Conservation (phyloP, 2,113 vertebrate species). For the Hiodon alosoides region DNA sequence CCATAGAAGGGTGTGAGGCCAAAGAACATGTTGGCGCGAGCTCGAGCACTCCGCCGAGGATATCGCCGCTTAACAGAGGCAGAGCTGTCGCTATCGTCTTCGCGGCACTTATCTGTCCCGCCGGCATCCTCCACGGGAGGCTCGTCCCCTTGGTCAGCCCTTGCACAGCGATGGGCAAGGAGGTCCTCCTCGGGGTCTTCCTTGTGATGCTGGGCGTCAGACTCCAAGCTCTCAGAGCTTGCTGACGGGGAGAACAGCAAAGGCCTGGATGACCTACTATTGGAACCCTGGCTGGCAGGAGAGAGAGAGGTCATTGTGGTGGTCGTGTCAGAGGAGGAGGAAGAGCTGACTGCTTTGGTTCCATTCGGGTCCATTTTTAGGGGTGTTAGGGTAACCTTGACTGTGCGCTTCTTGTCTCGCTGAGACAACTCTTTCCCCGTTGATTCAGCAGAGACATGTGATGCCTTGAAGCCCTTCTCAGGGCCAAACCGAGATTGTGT, state of each 20-base stretch:
- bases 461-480: slow-evolving; percentile 45
- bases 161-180: slow-evolving; percentile 29
- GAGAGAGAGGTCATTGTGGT: slow-evolving; percentile 48
- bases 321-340: slow-evolving; percentile 39
- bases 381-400: slow-evolving; percentile 68
- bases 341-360: slow-evolving; percentile 46
- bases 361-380: slow-evolving; percentile 76
- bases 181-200: slow-evolving; percentile 13
- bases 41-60: slow-evolving; percentile 88
- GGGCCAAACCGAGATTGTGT: slow-evolving; percentile 49
- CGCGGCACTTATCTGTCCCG: slow-evolving; percentile 75
- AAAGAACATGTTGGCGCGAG: slow-evolving; percentile 95
- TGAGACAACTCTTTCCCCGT: slow-evolving; percentile 60
- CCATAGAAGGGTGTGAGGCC: slow-evolving; percentile 94
- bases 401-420: slow-evolving; percentile 71
- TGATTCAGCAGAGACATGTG: slow-evolving; percentile 48
- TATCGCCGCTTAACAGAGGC: slow-evolving; percentile 89
- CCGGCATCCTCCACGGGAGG: slow-evolving; percentile 42
- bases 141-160: slow-evolving; percentile 46
- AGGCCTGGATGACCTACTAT: slow-evolving; percentile 44
- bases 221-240: slow-evolving; percentile 65
- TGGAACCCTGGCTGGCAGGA: slow-evolving; percentile 45
- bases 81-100: slow-evolving; percentile 73
- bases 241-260: slow-evolving; percentile 59
- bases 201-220: slow-evolving; percentile 46